Evolutionary conservation across 92 coral and sea anemone genomes (phyloP).

Genomic region (Parazoanthus darwini): DNA sequence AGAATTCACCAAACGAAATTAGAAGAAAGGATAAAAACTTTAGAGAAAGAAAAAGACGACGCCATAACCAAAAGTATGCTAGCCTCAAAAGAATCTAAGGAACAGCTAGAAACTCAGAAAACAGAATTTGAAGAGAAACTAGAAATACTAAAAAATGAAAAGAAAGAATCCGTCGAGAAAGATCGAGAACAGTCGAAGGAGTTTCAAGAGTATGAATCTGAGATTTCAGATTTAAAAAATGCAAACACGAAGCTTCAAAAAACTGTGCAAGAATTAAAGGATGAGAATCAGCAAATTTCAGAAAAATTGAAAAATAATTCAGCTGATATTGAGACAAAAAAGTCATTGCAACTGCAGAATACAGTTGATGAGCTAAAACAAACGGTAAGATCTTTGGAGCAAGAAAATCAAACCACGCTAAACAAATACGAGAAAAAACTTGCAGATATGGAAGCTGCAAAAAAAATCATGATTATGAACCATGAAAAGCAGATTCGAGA

Average conservation of each 20-base stretch:
- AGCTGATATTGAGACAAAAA: background rate
- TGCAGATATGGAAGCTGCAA: conserved; percentile 43
- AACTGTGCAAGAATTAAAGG: background rate
- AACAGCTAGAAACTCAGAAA: conserved; percentile 42
- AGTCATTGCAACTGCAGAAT: conserved; percentile 16
- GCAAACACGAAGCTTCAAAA: background rate
- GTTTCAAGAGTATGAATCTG: background rate
- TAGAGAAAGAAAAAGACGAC: conserved; percentile 23
- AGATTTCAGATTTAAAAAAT: background rate
- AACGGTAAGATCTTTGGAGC: conserved; percentile 51
- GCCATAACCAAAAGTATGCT: background rate
- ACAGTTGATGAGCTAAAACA: conserved; percentile 50
- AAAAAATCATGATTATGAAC: conserved; percentile 26
- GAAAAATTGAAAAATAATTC: background rate
- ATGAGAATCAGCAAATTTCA: background rate
- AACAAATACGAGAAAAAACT: conserved; percentile 40
- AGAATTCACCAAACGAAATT: conserved; percentile 41
- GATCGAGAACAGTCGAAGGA: background rate
- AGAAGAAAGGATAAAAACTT: conserved; percentile 46
- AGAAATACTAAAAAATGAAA: background rate
- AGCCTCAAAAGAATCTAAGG: background rate
- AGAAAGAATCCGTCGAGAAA: background rate
- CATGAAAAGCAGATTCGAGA: conserved; percentile 52
- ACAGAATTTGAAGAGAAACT: conserved; percentile 34
- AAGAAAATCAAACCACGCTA: conserved; percentile 49